A percentile compares a stretch with the other conserved stretches of the same genome.
phyloP scores from a whole-genome alignment of 1,140 invertebrate species.

The Penaeus chinensis region DNA sequence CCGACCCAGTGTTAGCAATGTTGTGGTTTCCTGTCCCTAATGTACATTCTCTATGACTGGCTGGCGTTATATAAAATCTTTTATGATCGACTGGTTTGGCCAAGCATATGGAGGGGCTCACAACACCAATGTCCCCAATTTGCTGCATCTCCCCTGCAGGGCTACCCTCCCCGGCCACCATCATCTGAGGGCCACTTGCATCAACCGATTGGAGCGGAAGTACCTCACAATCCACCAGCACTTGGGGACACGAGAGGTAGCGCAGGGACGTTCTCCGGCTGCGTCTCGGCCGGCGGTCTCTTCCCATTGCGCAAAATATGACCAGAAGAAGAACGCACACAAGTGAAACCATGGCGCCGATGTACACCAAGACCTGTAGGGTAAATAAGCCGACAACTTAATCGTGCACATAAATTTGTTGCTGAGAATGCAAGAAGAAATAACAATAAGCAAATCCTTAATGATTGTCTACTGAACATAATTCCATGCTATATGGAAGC shows the following conservation, averaged over 20 bases:
- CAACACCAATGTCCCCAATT: too few relatives aligned
- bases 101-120: too few relatives aligned
- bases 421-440: background rate
- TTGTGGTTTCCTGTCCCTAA: too few relatives aligned
- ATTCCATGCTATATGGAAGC: too few relatives aligned
- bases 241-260: slow-evolving; percentile 33
- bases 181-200: slow-evolving; percentile 23
- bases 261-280: slow-evolving; percentile 22
- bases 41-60: too few relatives aligned
- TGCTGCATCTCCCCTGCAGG: too few relatives aligned
- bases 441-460: background rate
- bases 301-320: slow-evolving; percentile 56
- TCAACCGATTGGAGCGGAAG: slow-evolving; percentile 41
- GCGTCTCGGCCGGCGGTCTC: slow-evolving; percentile 51
- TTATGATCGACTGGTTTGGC: too few relatives aligned
- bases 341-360: slow-evolving; percentile 49
- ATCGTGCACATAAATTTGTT: too few relatives aligned
- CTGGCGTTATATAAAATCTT: too few relatives aligned
- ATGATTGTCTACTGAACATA: too few relatives aligned
- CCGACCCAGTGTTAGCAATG: too few relatives aligned
- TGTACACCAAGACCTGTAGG: slow-evolving; percentile 53
- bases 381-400: background rate
- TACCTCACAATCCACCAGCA: slow-evolving; percentile 36
- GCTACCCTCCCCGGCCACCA: background rate
- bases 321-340: slow-evolving; percentile 54